phyloP scores from a whole-genome alignment of 2,888 invertebrate species.

The Cylindroiulus punctatus region DNA sequence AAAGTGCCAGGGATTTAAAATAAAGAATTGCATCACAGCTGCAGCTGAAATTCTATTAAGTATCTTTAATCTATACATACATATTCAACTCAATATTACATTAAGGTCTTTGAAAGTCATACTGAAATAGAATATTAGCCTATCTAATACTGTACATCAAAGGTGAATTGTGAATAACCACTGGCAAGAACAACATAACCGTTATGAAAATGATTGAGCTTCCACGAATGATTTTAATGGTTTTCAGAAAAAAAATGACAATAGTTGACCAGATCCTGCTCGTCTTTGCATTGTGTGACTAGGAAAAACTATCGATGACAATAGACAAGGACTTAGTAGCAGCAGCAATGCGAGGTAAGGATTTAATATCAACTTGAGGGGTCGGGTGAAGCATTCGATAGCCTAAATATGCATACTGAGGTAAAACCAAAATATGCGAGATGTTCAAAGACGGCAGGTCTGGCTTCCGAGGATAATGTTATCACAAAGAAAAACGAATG shows the following conservation, averaged over 20 bases:
- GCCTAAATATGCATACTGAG: background rate
- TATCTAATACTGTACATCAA: slow-evolving; percentile 42
- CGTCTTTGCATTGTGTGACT: slow-evolving; percentile 9
- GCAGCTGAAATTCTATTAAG: background rate
- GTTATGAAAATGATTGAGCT: slow-evolving; percentile 37
- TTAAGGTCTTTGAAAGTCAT: slow-evolving; percentile 18
- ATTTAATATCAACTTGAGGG: background rate
- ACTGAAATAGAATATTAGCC: slow-evolving; percentile 7
- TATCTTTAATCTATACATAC: slow-evolving; percentile 2
- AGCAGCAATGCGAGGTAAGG: background rate
- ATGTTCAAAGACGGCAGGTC: slow-evolving; percentile 8
- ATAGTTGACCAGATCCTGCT: slow-evolving; percentile 22
- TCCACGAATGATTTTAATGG: slow-evolving; percentile 7
- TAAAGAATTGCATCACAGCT: background rate
- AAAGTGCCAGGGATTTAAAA: no score
- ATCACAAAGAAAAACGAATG: background rate
- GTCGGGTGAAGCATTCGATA: background rate
- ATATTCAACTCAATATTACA: background rate
- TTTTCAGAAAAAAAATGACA: slow-evolving; percentile 19
- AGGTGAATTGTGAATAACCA: slow-evolving; percentile 17
- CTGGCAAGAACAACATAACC: slow-evolving; percentile 31
- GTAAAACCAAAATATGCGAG: background rate
- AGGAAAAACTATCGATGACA: slow-evolving; percentile 21
- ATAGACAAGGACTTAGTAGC: background rate
- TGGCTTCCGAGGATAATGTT: slow-evolving; percentile 7